Conservation (phyloP, 2,797 vertebrate genomes). For the Rhinichthys osculus region DNA sequence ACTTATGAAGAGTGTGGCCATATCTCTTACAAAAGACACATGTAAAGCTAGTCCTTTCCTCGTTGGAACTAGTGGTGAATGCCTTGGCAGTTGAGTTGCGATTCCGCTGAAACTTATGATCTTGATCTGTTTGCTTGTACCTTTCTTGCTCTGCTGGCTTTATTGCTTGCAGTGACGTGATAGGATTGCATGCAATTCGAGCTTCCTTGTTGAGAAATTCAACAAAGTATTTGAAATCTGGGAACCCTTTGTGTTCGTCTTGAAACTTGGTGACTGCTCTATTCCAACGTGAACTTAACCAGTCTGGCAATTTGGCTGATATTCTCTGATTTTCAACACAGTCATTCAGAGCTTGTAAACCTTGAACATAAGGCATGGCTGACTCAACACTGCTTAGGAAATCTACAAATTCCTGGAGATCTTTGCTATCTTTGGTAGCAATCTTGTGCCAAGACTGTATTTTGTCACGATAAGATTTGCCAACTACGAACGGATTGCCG, state of each 20-base stretch:
- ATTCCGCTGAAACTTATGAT: conserved; percentile 21
- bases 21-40: conserved; percentile 29
- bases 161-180: conserved; percentile 51
- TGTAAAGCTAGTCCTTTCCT: not conserved
- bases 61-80: conserved; percentile 29
- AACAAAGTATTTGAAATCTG: conserved; percentile 45
- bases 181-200: conserved; percentile 44
- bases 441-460: conserved; percentile 57
- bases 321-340: conserved; percentile 47
- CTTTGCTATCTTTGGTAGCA: conserved; percentile 45
- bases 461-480: conserved; percentile 45
- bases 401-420: conserved; percentile 52
- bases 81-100: conserved; percentile 27
- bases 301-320: conserved; percentile 51
- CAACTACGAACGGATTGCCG: conserved; percentile 52
- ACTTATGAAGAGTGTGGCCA: conserved; percentile 34
- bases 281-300: conserved; percentile 40
- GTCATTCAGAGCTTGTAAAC: conserved; percentile 43
- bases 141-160: conserved; percentile 52
- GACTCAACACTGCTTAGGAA: conserved; percentile 56
- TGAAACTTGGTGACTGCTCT: conserved; percentile 25
- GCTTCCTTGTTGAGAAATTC: conserved; percentile 47
- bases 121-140: not conserved
- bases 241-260: conserved; percentile 42
- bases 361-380: conserved; percentile 42